These are phyloP conservation scores for Patella ulyssiponensis DNA, from an alignment of 2,888 invertebrate species.

Conservation along the genomic window DNA sequence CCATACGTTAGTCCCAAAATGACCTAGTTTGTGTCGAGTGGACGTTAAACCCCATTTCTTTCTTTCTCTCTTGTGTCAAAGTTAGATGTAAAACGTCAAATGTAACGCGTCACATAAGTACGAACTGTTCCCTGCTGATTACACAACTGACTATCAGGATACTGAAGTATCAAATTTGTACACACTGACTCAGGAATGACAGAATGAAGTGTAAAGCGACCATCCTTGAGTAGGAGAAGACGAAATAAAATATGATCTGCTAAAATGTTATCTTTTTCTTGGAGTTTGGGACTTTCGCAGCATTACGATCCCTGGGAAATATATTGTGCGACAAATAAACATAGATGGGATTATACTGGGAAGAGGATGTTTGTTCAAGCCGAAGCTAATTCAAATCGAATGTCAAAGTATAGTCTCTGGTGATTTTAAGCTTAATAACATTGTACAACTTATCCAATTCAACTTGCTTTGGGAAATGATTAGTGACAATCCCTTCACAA, in stretches of 20 bases:
- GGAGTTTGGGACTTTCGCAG: background rate
- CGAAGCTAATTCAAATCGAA: background rate
- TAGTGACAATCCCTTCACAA: background rate
- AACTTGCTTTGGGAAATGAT: background rate
- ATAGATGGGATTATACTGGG: background rate
- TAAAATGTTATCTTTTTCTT: background rate
- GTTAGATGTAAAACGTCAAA: too few species aligned
- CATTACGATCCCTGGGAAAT: background rate
- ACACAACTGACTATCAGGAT: slow-evolving; percentile 2
- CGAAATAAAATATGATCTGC: background rate
- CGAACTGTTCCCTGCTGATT: background rate
- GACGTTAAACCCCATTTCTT: too few species aligned
- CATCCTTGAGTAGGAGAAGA: background rate
- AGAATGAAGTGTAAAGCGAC: background rate
- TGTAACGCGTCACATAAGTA: background rate
- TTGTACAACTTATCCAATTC: background rate
- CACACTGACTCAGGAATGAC: background rate
- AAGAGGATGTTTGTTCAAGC: background rate
- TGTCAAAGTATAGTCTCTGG: background rate
- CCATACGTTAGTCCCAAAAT: too few species aligned
- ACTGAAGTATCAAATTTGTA: background rate
- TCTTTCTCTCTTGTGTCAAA: too few species aligned
- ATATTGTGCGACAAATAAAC: background rate
- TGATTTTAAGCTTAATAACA: background rate
- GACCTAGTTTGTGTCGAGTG: too few species aligned